These are phyloP conservation scores for Forbesichthys agassizii DNA, from an alignment of 2,113 vertebrate genomes.

Conservation along the genomic window DNA sequence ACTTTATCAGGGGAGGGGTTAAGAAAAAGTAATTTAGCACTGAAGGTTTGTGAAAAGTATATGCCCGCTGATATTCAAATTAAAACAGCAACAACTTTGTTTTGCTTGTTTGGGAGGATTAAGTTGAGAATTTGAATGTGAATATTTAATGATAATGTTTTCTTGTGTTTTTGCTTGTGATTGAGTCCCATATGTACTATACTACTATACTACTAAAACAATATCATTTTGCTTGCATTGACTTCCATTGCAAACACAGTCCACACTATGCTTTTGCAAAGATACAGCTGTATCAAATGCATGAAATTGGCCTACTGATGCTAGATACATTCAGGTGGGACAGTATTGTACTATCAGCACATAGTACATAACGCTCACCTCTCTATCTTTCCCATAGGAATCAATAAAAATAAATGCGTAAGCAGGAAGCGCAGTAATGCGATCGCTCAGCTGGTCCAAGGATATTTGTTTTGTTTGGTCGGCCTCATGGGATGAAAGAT, in stretches of 20 bases:
- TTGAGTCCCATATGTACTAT: no score
- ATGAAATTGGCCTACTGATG: background rate
- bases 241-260: background rate
- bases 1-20: no score
- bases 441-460: slow-evolving; percentile 23
- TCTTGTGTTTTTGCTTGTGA: no score
- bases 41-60: no score
- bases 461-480: slow-evolving; percentile 36
- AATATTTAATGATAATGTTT: no score
- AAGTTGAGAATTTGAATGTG: no score
- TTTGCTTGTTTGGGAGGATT: no score
- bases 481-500: slow-evolving; percentile 39
- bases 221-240: background rate
- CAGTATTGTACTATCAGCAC: slow-evolving; percentile 12
- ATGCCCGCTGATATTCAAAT: no score
- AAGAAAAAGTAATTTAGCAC: no score
- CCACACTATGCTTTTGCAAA: no score
- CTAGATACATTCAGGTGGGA: background rate
- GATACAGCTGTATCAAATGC: background rate
- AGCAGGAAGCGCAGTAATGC: slow-evolving; percentile 38
- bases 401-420: slow-evolving; percentile 8
- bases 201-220: no score
- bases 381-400: slow-evolving; percentile 19
- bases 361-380: slow-evolving; percentile 10
- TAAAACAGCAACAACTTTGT: no score